phyloP scores from a whole-genome alignment of 1,140 invertebrate genomes.

The Acromyrmex charruanus region DNA sequence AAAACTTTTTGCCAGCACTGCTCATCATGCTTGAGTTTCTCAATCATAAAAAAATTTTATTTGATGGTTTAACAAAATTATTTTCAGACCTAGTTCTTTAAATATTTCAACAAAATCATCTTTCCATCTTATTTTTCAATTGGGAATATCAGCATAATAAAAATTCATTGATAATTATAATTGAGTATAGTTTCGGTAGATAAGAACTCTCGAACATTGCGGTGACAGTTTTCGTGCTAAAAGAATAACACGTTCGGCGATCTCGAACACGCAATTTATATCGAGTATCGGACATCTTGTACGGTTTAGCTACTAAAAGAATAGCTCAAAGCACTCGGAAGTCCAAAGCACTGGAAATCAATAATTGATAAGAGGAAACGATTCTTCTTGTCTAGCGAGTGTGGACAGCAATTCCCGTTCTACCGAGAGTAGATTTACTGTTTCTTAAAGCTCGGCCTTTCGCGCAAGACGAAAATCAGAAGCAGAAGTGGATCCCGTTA shows the following conservation, averaged over 20 bases:
- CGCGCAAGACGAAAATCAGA: slow-evolving; percentile 16
- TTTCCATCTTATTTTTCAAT: neutral
- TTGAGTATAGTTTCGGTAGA: neutral
- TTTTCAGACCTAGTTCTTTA: no score
- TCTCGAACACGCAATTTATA: neutral
- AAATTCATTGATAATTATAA: neutral
- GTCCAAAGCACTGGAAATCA: slow-evolving; percentile 47
- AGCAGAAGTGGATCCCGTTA: slow-evolving; percentile 6
- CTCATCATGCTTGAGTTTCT: no score
- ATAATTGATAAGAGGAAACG: slow-evolving; percentile 62
- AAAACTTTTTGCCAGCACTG: no score
- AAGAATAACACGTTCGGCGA: neutral
- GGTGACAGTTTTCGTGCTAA: neutral
- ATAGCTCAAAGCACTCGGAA: slow-evolving; percentile 46
- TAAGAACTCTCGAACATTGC: slow-evolving; percentile 6
- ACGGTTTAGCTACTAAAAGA: slow-evolving; percentile 31
- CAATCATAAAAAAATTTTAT: no score
- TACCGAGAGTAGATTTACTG: slow-evolving; percentile 30
- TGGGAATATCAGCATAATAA: neutral
- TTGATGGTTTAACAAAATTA: no score
- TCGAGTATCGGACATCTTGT: slow-evolving; percentile 25
- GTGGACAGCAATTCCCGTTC: slow-evolving; percentile 42
- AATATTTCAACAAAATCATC: no score
- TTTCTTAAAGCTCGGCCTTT: slow-evolving; percentile 11
- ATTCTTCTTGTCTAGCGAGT: slow-evolving; percentile 54